A percentile compares a stretch with the other conserved stretches of the same genome.
Evolutionary conservation across 1,140 invertebrate genomes (phyloP).

Genomic region (Drosophila gunungcola): DNA sequence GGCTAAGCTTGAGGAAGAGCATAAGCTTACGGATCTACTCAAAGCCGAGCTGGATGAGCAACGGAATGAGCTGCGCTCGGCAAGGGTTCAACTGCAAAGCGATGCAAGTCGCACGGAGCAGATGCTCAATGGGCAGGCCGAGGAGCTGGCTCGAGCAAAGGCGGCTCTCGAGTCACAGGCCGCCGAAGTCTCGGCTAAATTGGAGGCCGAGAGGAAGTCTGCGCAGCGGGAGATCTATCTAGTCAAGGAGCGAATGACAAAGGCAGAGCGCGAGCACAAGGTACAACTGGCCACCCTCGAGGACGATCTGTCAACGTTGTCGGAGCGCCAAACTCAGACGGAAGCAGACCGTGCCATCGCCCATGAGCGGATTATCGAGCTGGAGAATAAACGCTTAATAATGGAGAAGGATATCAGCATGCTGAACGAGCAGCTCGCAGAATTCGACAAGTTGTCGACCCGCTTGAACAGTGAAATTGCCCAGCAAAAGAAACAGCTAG

Average conservation of each 20-base stretch:
- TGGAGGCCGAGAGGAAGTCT: constrained; percentile 41
- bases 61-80: too few species aligned
- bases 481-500: constrained; percentile 6
- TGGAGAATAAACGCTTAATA: constrained; percentile 23
- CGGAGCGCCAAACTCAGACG: background rate
- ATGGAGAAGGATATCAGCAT: background rate
- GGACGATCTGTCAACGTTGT: background rate
- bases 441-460: constrained; percentile 34
- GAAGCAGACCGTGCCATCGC: background rate
- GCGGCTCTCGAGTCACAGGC: background rate
- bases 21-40: constrained; percentile 7
- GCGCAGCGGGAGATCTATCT: constrained; percentile 10
- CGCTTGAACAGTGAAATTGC: constrained; percentile 46
- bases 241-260: constrained; percentile 7
- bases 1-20: constrained; percentile 18
- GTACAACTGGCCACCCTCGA: constrained; percentile 7
- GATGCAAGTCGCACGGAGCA: background rate
- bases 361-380: constrained; percentile 5
- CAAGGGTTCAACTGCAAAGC: too few species aligned
- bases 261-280: constrained; percentile 6
- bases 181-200: background rate
- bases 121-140: background rate
- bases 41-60: background rate
- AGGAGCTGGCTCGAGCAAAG: background rate
- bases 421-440: constrained; percentile 2